Evolutionary conservation across 2,113 vertebrate species (phyloP), one percentile per base, ranked within the genome.

Genomic region (Periophthalmus modestus): DNA sequence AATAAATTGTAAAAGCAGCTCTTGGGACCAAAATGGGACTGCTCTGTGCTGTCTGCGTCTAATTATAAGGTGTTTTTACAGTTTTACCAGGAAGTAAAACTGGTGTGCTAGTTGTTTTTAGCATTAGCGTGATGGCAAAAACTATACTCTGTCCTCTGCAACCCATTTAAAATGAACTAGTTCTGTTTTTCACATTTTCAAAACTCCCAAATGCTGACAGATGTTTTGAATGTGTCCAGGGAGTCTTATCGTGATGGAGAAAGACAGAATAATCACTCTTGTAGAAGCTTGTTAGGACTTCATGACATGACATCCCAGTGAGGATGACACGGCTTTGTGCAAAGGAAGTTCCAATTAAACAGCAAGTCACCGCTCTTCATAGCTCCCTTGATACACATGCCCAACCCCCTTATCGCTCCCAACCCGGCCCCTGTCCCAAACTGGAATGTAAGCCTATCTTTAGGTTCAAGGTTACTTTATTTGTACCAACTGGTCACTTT

Each of bases 311-410:
- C 68, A 63, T 66, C 81, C 69, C 79, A 74, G 46, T 50, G 36
- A 80, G 77, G 73, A 89, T 81, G 82, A 91, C 78, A 75, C 28
- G 74, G 78, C 73, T 86, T 84, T 78, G 36, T 63, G n/a, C 57
- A 67, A 69, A 74, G 74, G 73, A 85, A 63, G 23, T 73, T 55
- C 62, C 83, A 85, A 83, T 71, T 72, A 74, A 74, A 74, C 62
- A 79, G 61, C 67, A 68, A 73, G 81, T 78, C 34, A 66, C 79
- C 67, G 23, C 73, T 71, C 71, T 78, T 76, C 47, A 55, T 69
- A 52, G 71, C 46, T 24, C 52, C 21, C 2, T 19, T 57, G 9
- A 68, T 54, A 73, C 23, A 82, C 68, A 73, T 47, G 9, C 47
- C 73, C 24, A 23, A 28, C 57, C 57, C 28, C 12, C 23, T 15